Evolutionary conservation across 2,888 invertebrate genomes (phyloP), one percentile per base, ranked within the genome.

Genomic region (Ethmia dodecea): DNA sequence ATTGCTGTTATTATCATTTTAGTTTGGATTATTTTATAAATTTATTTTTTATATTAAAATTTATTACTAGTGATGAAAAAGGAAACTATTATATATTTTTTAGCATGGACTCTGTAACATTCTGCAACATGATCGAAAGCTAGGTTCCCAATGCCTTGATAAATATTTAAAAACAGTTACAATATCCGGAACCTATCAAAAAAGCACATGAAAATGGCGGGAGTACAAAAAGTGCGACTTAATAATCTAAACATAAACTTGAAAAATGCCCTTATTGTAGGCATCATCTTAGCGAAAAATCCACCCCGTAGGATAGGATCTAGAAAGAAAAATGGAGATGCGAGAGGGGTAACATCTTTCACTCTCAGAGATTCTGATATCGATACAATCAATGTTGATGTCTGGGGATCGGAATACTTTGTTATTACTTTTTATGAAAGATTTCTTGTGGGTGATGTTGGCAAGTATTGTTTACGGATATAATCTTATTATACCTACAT

Each of bases 301-400:
- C 84, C 83, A 43, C 88, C 91, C 2, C 86, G 88, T 37, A 75
- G 69, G 35, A 71, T 90, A 47, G 70, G 72, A 22, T 72, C 73
- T 2, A 88, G 83, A 52, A 87, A 84, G 58, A 84, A 87, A 62
- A 84, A 73, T 46, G 79, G 78, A 13, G 87, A 88, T 36, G 72
- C 77, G 16, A 88, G 90, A 46, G 92, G 89, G n/a, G 94, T 94
- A 0, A 92, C 92, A 77, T 91, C 90, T 35, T 93, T 94, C 45
- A 94, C 94, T 0, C 45, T 94, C 14, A 87, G 94, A 43, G 95
- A 94, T 74, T 91, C 93, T 0, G 81, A 88, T 11, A 65, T 88
- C 1, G 91, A 93, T 62, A 90, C 91, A 3, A 91, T 93, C 29
- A 94, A 94, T 62, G 91, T 91, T 10, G 91, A 92, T 41, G 91